Evolutionary conservation across 2,113 vertebrate genomes (phyloP).

Genomic region (Nibea albiflora): DNA sequence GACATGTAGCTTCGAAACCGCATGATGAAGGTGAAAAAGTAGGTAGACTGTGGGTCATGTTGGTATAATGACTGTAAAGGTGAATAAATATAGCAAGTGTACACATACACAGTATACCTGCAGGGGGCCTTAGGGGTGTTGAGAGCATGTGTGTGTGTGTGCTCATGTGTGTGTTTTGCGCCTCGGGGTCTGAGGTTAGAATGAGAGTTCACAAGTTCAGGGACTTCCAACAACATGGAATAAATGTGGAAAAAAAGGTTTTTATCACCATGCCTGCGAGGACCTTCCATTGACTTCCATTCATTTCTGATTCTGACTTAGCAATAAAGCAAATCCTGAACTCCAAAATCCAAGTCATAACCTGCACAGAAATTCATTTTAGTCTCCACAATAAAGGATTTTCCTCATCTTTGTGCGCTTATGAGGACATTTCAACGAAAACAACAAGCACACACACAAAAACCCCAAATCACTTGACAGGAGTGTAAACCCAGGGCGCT

Average conservation of each 20-base stretch:
- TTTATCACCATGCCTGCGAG: neutral
- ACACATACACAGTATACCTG: constrained; percentile 41
- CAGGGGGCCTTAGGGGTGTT: constrained; percentile 39
- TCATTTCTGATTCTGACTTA: neutral
- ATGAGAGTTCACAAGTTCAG: constrained; percentile 69
- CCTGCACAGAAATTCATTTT: constrained; percentile 12
- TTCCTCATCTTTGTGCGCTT: constrained; percentile 31
- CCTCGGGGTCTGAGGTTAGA: constrained; percentile 52
- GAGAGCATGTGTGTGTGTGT: constrained; percentile 12
- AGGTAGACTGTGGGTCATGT: constrained; percentile 36
- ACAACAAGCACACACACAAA: constrained; percentile 38
- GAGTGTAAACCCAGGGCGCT: constrained; percentile 61
- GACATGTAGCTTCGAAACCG: constrained; percentile 17
- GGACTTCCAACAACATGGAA: constrained; percentile 37
- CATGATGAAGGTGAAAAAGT: constrained; percentile 52
- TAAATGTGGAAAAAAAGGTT: constrained; percentile 37
- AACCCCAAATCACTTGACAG: constrained; percentile 66
- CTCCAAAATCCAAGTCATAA: constrained; percentile 38
- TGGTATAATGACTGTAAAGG: constrained; percentile 58
- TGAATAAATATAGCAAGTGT: constrained; percentile 50
- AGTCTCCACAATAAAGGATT: constrained; percentile 35
- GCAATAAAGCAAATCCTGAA: constrained; percentile 14
- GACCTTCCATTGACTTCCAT: constrained; percentile 18
- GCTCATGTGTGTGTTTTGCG: constrained; percentile 40
- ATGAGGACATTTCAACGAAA: constrained; percentile 48